phyloP scores from a whole-genome alignment of 2,113 vertebrate species.

The Malaclemys terrapin region DNA sequence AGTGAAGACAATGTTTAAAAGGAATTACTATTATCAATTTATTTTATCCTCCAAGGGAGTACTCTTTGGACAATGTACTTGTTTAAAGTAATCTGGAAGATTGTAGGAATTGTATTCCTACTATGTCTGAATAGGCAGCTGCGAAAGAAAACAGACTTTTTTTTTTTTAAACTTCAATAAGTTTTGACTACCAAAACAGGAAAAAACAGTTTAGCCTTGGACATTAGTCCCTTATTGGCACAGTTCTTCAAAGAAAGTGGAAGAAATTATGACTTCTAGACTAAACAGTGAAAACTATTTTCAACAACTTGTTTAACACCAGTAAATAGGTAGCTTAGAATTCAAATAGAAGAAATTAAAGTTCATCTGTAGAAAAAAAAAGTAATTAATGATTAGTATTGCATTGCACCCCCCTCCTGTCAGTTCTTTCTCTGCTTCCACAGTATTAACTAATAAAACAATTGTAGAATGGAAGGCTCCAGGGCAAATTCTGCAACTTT shows the following conservation, averaged over 20 bases:
- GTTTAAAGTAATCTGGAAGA: not conserved
- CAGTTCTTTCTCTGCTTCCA: too few species aligned
- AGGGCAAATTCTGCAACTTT: not conserved
- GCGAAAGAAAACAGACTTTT: not conserved
- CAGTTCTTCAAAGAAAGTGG: not conserved
- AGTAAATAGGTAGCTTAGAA: not conserved
- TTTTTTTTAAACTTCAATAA: not conserved
- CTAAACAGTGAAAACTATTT: not conserved
- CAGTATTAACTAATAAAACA: not conserved
- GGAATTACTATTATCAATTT: not conserved
- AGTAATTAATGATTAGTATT: not conserved
- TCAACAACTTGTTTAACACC: not conserved
- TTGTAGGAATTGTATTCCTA: not conserved
- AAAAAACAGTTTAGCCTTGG: not conserved
- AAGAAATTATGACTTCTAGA: not conserved
- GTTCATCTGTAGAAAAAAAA: not conserved
- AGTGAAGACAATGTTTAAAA: not conserved
- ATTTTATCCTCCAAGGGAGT: not conserved
- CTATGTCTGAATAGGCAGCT: not conserved
- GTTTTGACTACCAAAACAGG: not conserved
- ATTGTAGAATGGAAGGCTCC: not conserved
- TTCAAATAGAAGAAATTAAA: not conserved
- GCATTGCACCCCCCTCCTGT: too few species aligned
- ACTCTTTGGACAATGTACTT: not conserved
- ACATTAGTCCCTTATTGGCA: not conserved